phyloP scores from a whole-genome alignment of 2,888 invertebrate species.

The Ctena decussata region DNA sequence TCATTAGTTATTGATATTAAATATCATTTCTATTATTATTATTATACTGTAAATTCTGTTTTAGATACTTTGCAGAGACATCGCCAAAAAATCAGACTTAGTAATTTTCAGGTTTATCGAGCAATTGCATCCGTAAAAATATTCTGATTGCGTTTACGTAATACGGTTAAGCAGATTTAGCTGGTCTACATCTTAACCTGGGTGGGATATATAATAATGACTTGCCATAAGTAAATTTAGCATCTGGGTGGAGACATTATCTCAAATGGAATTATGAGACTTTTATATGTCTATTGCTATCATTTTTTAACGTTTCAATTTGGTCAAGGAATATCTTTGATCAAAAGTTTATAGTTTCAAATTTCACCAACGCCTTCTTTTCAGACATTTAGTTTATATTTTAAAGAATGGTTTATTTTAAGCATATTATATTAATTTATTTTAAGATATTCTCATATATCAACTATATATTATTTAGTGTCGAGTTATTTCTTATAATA shows the following conservation, averaged over 20 bases:
- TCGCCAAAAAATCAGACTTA: no score
- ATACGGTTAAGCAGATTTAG: no score
- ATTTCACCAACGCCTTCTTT: constrained; percentile 4
- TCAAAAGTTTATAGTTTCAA: neutral
- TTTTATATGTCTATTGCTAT: neutral
- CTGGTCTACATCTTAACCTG: no score
- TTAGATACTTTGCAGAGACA: no score
- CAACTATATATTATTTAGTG: neutral
- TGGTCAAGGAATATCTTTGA: neutral
- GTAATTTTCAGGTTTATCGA: no score
- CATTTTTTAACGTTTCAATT: neutral
- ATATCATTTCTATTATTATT: no score
- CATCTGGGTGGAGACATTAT: neutral
- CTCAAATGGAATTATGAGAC: neutral
- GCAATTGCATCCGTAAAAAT: no score
- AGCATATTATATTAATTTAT: constrained; percentile 2
- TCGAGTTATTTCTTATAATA: neutral
- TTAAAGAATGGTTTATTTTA: constrained; percentile 7
- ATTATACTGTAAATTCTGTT: no score
- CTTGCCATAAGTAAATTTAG: neutral
- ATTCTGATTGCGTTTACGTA: no score
- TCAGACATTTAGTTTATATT: neutral
- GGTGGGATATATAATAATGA: no score
- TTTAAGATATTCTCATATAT: neutral
- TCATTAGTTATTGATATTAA: no score